Evolutionary conservation across 37 sponge, comb jelly and placozoan genomes (phyloP), one percentile per base, ranked within the genome.

Genomic region (Chondrilla cf. caribensis): DNA sequence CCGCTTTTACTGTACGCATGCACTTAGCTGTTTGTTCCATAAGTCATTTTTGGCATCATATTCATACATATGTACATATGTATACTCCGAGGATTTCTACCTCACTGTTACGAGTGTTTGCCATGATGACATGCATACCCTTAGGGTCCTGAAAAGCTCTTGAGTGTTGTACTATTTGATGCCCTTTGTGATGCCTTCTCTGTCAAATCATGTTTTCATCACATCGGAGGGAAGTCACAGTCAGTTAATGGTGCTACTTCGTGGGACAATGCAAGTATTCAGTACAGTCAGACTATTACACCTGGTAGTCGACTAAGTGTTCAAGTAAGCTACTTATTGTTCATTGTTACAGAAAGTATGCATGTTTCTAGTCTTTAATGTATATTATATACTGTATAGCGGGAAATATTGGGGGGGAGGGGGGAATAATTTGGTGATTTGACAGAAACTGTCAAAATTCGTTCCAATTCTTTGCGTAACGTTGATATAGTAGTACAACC

Each of bases 131-230:
- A n/a, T n/a, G n/a, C n/a, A n/a, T n/a, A n/a, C n/a, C n/a, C n/a
- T n/a, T n/a, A n/a, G 78, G 54, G 58, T 19, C 73, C 71, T 17
- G 11, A 43, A 15, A 43, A 43, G 38, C 77, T 92, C 26, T 40
- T 79, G 8, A 84, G 87, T 57, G 86, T 93, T 0, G 91, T 84
- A 0, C 72, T 93, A 21, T 87, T 87, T 81, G 94, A 90, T 60
- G 31, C 79, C 17, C 82, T 89, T 26, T 35, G 35, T 21, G 15
- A 84, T 14, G 86, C 81, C 59, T 93, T 85, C 60, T 38, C 40
- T 62, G 42, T 93, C 0, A 31, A 40, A 21, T 17, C 76, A 19
- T n/a, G 31, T 1, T 32, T 68, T 26, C 9, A 26, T 26, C 25
- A 28, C 35, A 28, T 1, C 4, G 32, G 33, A 4, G 33, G 33